Base-by-base conservation (phyloP, 2,888 invertebrate species). In the Chaitophorus viminalis region DNA sequence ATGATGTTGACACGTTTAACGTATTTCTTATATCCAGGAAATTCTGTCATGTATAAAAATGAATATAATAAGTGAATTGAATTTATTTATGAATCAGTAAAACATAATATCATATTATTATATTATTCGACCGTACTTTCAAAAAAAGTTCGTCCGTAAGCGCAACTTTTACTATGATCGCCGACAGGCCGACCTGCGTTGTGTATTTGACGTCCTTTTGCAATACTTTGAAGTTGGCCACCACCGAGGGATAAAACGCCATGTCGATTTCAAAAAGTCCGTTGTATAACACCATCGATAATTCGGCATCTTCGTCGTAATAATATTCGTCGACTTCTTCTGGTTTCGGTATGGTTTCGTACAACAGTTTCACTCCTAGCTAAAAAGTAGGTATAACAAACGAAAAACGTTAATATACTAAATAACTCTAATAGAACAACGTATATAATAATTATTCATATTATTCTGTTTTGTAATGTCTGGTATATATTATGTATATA, bases 241-340 rank as follows among this genome's bases (percentile, higher is more conserved):
- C 92, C 84, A 94, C 92, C 14, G 94, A 93, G 1, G 94, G 93
- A 91, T 93, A 94, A 65, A 93, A 91, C 9, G 94, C 90, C 5
- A 93, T 92, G 90, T 94, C 93, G 86, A 94, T 89, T 91, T 94
- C 93, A 83, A 94, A 91, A 75, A 92, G 91, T 21, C 94, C 94
- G 89, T 91, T 91, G 93, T 93, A 93, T 90, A 92, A 92, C 89
- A 93, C 91, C 81, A 92, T 82, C 92, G 92, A 89, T 52, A 92
- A 92, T 54, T 91, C 89, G 29, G 83, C 91, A 31, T 91, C 91
- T 5, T 92, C 91, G 1, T 91, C 90, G n/a, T 91, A 91, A 8
- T 91, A 91, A 1, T 91, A 91, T 5, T 91, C 90, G 0, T 90
- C 90, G 25, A 87, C 36, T 74, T 87, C 87, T 29, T 87, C 79